Base-by-base conservation (phyloP, 1,140 invertebrate species). In the Geopemphigus sp. region DNA sequence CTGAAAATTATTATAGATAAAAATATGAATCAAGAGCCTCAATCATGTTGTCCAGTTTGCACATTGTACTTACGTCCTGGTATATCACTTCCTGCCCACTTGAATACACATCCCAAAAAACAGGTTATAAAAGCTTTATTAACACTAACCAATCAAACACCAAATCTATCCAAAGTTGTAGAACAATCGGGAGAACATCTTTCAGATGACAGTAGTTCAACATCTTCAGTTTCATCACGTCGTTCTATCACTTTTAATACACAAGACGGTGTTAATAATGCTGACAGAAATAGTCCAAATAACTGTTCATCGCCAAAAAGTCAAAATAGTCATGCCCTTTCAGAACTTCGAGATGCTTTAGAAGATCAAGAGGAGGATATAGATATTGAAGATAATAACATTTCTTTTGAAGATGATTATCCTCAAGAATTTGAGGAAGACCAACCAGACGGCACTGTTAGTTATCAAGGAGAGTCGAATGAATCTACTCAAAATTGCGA, bases 81-180 rank as follows among this genome's bases (percentile, higher is more conserved):
- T 47, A 94, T 94, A 86, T 90, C 90, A 76, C 85, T 94, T 81
- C 90, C 92, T 83, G 89, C 89, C 81, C 93, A 94, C 85, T 88
- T 95, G 84, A 90, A 92, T 83, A 94, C 92, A 11, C 93, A 94
- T 87, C 92, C 93, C 29, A 94, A 94, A 84, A 92, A 94, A 83
- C 92, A 93, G 85, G 92, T 95, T 39, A 94, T 94, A 82, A 91
- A 91, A 84, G 93, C 93, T n/a, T 86, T 94, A 63, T 89, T 91
- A 47, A 87, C 88, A 83, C 14, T 70, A 26, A 68, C 54, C 24
- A 80, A 80, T 47, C 74, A 80, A 63, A 39, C 26, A 19, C 19
- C 64, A 5, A 29, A 19, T 39, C 19, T 57, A 11, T 45, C 64
- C 12, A 63, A 72, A 45, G 22, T 15, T n/a, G 4, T 24, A 50